Base-by-base conservation (phyloP, 2,113 vertebrate species). In the Chauna torquata region DNA sequence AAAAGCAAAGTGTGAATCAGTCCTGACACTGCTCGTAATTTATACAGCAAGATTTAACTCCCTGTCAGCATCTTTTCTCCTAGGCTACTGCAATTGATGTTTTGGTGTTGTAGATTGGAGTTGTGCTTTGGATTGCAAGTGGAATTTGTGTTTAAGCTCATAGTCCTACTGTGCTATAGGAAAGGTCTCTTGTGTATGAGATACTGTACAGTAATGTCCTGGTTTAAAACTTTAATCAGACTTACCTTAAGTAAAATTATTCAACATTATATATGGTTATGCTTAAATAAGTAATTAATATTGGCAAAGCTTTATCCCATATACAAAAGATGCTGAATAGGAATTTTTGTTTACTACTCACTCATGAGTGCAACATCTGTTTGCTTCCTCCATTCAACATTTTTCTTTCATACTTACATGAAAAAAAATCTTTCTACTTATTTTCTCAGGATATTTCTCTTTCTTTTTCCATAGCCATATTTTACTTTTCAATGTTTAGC, bases 1-100 rank as follows among this genome's bases (percentile, higher is more conserved):
- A 90, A 92, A 90, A 78, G 28, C 49, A 7, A 52, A 86, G 82
- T 61, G 88, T 95, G 94, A 95, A 82, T 84, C 79, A 93, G 32
- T 88, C 65, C 69, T 59, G 69, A 88, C 59, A 65, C 88, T 84
- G 86, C 86, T 95, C 69, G 65, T 84, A 88, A 90, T 77, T 86
- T 70, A 82, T 92, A 78, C 69, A 95, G 85, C 64, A 90, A 86
- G 55, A 86, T 90, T 88, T 75, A 81, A 42, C 65, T 94, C 57
- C 45, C 55, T 95, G 90, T 94, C 90, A 92, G 80, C 72, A 55
- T 84, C 76, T 78, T 92, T 72, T 57, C 71, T 74, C 8, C 16
- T 45, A 8, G 38, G 40, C 45, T 72, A 54, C 34, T 76, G 66
- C 77, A 91, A 16, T 13, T 76, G 54, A 6, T 72, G 9, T 38